Base-by-base conservation (phyloP, 2,113 vertebrate genomes). In the Anseranas semipalmata region DNA sequence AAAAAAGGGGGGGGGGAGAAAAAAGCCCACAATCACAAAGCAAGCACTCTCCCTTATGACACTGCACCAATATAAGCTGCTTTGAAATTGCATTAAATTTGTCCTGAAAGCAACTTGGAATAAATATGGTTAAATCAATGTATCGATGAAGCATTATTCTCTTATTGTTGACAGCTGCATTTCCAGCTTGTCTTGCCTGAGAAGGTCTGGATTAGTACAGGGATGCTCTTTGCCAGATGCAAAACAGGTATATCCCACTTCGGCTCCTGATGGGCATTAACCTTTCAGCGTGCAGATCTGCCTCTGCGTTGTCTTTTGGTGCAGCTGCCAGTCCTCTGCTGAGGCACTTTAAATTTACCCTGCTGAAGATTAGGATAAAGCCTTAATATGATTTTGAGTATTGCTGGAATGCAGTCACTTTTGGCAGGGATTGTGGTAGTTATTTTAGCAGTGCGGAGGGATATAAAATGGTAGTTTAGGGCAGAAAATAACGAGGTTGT, bases 401-500 rank as follows among this genome's bases (percentile, higher is more conserved):
- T 67, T 75, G 35, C 65, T 95, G 90, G 68, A 70, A 92, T 88
- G 52, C 33, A 63, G 45, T 78, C 59, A 58, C 33, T 90, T 86
- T 90, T 88, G 82, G 76, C 85, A 55, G 46, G 30, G 43, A 68
- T 84, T 80, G 17, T 30, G 19, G 56, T 52, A 75, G 72, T 77
- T 94, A 89, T 65, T 95, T 93, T 37, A 90, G 58, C 79, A 78
- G 56, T 60, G 79, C 0, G 0, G 60, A 89, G 48, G 21, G 33
- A 94, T 71, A 68, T 71, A 77, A 93, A 94, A 86, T 60, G 33
- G 60, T 81, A 84, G 60, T 92, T 88, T 78, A 85, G 68, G 20
- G 73, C 76, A 76, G 85, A 93, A 93, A 93, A 65, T 89, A 90
- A 75, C 63, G n/a, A 95, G 37, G 43, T 30, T 94, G 48, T 77